Conservation (phyloP, 2,113 vertebrate species). For the Cephalopholis sonnerati region DNA sequence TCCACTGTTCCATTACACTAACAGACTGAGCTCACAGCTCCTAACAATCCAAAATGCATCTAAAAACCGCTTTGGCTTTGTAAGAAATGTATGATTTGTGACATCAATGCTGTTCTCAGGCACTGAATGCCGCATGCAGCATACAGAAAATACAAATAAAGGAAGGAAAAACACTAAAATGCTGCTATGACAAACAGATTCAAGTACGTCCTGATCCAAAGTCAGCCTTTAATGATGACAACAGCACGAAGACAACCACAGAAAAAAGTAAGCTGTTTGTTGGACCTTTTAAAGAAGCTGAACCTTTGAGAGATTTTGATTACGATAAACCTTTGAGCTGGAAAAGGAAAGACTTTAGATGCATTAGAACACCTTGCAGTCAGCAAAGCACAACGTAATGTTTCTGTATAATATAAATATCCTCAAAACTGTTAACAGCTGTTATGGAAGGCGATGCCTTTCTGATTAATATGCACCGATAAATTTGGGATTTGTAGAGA, state of each 20-base stretch:
- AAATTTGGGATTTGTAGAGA: neutral
- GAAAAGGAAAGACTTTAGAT: neutral
- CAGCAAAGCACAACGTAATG: neutral
- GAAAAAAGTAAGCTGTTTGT: neutral
- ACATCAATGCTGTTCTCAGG: neutral
- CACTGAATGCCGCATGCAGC: neutral
- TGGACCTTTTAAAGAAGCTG: neutral
- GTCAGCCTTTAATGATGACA: neutral
- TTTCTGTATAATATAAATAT: slow-evolving; percentile 12
- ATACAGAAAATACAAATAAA: slow-evolving; percentile 15
- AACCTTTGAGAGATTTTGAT: neutral
- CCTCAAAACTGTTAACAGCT: neutral
- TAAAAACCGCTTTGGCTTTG: slow-evolving; percentile 8
- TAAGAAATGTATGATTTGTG: slow-evolving; percentile 15
- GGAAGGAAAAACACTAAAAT: slow-evolving; percentile 1
- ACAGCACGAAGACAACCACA: slow-evolving; percentile 1
- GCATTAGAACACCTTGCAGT: neutral
- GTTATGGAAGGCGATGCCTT: neutral
- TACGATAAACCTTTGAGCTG: slow-evolving; percentile 16
- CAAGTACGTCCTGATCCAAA: neutral
- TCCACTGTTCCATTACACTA: slow-evolving; percentile 17
- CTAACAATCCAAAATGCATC: slow-evolving; percentile 18
- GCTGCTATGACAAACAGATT: neutral
- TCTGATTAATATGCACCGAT: neutral
- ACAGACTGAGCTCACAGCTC: slow-evolving; percentile 13